These are phyloP conservation scores for Vesta saturnalis DNA, from an alignment of 2,888 invertebrate genomes.

Conservation along the genomic window DNA sequence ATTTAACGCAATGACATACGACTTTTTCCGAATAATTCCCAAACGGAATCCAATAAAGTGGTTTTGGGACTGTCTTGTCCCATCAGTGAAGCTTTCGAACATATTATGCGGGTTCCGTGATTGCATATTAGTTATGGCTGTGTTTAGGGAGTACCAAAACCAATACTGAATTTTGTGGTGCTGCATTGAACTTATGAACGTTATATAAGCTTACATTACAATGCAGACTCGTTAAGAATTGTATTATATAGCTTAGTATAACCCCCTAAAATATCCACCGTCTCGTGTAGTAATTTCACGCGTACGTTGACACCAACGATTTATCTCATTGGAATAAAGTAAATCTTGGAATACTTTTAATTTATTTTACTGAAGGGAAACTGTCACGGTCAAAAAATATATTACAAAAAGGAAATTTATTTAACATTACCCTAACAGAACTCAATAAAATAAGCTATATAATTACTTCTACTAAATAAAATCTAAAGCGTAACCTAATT, in stretches of 20 bases:
- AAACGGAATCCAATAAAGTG: slow-evolving; percentile 42
- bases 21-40: slow-evolving; percentile 44
- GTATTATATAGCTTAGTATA: slow-evolving; percentile 28
- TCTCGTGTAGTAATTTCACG: slow-evolving; percentile 29
- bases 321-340: slow-evolving; percentile 20
- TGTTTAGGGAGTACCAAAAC: slow-evolving; percentile 42
- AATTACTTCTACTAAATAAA: not conserved
- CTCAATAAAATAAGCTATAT: too few species aligned
- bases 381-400: not conserved
- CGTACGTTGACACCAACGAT: slow-evolving; percentile 24
- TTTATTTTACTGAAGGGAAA: not conserved
- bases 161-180: slow-evolving; percentile 40
- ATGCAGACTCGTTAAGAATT: slow-evolving; percentile 37
- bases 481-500: not conserved
- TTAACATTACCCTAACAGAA: not conserved
- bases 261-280: slow-evolving; percentile 32
- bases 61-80: slow-evolving; percentile 38
- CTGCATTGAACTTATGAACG: slow-evolving; percentile 38
- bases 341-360: slow-evolving; percentile 1
- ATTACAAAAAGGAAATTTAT: not conserved
- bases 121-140: slow-evolving; percentile 45
- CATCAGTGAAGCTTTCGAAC: slow-evolving; percentile 33
- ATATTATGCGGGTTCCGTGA: slow-evolving; percentile 44
- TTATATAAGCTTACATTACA: slow-evolving; percentile 30
- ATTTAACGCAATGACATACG: slow-evolving; percentile 48